These are phyloP conservation scores for Drosophila dives DNA, from an alignment of 2,888 invertebrate genomes.

Conservation along the genomic window DNA sequence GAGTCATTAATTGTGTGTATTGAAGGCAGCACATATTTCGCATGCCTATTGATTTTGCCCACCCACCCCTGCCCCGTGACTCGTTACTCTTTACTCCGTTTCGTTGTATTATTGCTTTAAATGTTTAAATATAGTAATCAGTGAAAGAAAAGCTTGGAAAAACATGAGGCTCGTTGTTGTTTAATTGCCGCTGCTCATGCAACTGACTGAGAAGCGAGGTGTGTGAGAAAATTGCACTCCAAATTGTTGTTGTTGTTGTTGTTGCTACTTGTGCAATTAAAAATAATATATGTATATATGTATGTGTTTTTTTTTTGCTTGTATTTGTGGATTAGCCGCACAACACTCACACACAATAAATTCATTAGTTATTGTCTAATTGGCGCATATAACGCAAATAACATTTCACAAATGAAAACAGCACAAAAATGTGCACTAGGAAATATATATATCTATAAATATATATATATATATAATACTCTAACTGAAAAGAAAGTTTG, in stretches of 20 bases:
- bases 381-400: conserved; percentile 75
- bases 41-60: conserved; percentile 65
- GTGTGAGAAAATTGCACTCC: conserved; percentile 55
- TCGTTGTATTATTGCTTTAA: conserved; percentile 60
- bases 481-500: neutral
- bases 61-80: conserved; percentile 2
- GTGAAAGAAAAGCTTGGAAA: conserved; percentile 57
- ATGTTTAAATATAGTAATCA: conserved; percentile 74
- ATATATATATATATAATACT: neutral
- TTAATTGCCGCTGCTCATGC: conserved; percentile 74
- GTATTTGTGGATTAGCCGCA: conserved; percentile 32
- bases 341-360: conserved; percentile 60
- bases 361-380: conserved; percentile 77
- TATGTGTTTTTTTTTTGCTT: neutral
- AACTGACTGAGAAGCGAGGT: conserved; percentile 41
- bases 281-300: conserved; percentile 58
- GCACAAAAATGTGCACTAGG: neutral
- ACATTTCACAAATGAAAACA: conserved; percentile 52
- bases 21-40: conserved; percentile 58
- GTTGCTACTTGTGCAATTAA: conserved; percentile 49
- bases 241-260: conserved; percentile 33
- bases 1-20: conserved; percentile 40
- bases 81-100: conserved; percentile 11
- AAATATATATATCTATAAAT: neutral
- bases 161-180: conserved; percentile 62